Evolutionary conservation across 1,140 invertebrate genomes (phyloP), one percentile per base, ranked within the genome.

Genomic region (Anastrepha ludens): DNA sequence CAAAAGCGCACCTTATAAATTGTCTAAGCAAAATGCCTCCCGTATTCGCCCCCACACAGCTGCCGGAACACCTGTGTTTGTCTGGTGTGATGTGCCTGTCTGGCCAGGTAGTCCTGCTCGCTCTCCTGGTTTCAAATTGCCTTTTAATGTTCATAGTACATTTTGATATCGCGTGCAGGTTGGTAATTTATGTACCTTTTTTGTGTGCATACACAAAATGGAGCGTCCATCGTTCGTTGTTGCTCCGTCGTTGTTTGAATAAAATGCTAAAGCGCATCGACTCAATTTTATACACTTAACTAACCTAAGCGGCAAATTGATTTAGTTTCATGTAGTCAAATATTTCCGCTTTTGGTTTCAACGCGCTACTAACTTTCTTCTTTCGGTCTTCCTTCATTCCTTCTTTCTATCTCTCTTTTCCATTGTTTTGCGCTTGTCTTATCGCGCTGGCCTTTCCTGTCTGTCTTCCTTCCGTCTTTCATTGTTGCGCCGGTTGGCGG

Each of bases 291-390:
- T 20, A 15, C n/a, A 55, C 41, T 81, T 50, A 11, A 13, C 5
- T 50, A 81, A 5, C 74, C 17, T 47, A 81, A 58, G 74, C 47
- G n/a, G 44, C n/a, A 81, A 81, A 81, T 81, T 81, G 74, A 58
- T 81, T 81, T 81, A 29, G 74, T 81, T 81, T 20, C 41, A 3
- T 81, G 50, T 55, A 81, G 47, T 55, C 47, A 81, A 58, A 81
- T 81, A 81, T 81, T 81, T 81, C 74, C 74, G 47, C 6, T 55
- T 55, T 50, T 55, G 50, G 47, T 11, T 55, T 81, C 11, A 11
- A 20, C 7, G n/a, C n/a, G 41, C 47, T 78, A 3, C 9, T 50
- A 7, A 5, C 9, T 50, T 41, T 11, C 20, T 29, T 20, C 9
- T 81, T 74, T 3, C 3, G 39, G 41, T 15, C 11, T 55, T 55